Evolutionary conservation across 2,797 vertebrate genomes (phyloP).

Genomic region (Neosilurus mollespiculum): DNA sequence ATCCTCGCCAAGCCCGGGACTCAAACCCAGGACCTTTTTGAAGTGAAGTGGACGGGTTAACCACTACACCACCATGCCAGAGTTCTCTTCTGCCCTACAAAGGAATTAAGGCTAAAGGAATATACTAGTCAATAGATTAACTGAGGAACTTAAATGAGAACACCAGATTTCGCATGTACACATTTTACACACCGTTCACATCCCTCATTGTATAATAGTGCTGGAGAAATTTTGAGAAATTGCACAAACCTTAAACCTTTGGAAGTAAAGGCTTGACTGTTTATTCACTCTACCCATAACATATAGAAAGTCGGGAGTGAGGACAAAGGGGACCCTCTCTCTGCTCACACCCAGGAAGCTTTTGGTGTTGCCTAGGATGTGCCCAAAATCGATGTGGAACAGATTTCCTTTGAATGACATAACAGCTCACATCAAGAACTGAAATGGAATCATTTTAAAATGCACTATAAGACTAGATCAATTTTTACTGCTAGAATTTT

Average conservation of each 20-base stretch:
- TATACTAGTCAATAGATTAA: background rate
- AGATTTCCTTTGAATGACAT: conserved; percentile 70
- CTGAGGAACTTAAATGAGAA: background rate
- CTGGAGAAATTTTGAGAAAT: background rate
- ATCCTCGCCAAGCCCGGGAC: no score
- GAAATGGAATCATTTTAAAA: background rate
- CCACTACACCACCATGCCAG: no score
- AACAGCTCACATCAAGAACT: background rate
- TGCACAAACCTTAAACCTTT: conserved; percentile 71
- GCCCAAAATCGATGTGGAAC: conserved; percentile 82
- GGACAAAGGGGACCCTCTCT: conserved; percentile 79
- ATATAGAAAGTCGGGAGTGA: conserved; percentile 79
- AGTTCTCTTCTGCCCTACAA: background rate
- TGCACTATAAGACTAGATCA: background rate
- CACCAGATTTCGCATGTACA: background rate
- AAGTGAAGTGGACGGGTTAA: no score
- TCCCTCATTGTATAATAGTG: background rate
- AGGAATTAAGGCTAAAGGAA: background rate
- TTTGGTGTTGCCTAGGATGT: conserved; percentile 80
- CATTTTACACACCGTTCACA: background rate
- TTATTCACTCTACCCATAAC: conserved; percentile 74
- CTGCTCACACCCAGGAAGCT: conserved; percentile 72
- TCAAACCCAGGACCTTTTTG: no score
- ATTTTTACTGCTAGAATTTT: background rate
- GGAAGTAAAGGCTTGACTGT: conserved; percentile 72